Conservation (phyloP, 2,888 invertebrate genomes). For the Bimastos eiseni region DNA sequence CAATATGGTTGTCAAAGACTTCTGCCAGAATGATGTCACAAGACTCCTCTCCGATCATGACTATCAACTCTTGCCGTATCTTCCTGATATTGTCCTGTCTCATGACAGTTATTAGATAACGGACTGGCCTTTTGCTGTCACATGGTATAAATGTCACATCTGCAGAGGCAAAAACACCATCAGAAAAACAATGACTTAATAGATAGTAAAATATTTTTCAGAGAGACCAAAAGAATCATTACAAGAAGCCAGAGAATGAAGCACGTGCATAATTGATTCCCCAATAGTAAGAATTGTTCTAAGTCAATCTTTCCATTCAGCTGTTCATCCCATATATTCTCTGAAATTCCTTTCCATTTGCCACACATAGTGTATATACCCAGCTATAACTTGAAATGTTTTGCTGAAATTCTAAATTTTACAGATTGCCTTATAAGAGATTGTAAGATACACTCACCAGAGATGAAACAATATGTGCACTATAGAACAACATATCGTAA, state of each 20-base stretch:
- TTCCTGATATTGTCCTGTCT: conserved; percentile 67
- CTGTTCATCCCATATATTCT: neutral
- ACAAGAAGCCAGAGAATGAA: neutral
- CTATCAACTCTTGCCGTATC: conserved; percentile 46
- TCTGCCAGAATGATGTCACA: conserved; percentile 65
- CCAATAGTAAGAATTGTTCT: too few species aligned
- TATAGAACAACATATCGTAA: too few species aligned
- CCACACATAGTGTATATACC: neutral
- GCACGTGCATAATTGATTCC: neutral
- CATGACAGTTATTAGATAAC: conserved; percentile 67
- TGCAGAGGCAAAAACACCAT: conserved; percentile 43
- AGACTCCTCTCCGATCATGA: conserved; percentile 57
- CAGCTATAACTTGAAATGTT: too few species aligned
- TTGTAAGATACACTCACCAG: too few species aligned
- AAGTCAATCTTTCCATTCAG: neutral
- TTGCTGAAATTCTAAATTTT: too few species aligned
- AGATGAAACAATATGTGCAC: too few species aligned
- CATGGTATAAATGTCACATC: conserved; percentile 67
- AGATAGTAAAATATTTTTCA: neutral
- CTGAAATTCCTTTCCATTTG: neutral
- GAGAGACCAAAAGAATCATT: neutral
- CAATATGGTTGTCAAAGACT: conserved; percentile 69
- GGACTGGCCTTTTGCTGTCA: conserved; percentile 61
- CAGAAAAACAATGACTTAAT: neutral
- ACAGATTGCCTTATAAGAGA: too few species aligned